A percentile compares a stretch with the other conserved stretches of the same genome.
Conservation (phyloP, 2,888 invertebrate genomes). For the Smittia aterrima region DNA sequence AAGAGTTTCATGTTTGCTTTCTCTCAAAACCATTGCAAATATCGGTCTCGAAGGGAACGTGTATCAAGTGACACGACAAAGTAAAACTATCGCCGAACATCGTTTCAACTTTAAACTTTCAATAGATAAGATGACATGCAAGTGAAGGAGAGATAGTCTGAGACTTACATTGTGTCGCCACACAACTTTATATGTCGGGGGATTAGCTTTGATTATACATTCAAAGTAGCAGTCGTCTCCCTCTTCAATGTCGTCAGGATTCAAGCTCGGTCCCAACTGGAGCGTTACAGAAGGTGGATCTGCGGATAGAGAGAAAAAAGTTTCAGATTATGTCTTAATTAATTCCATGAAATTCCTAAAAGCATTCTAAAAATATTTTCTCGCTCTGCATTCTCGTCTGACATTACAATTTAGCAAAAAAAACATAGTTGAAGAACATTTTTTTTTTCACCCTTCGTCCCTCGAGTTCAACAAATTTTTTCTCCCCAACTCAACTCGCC, state of each 20-base stretch:
- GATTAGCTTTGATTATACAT: constrained; percentile 75
- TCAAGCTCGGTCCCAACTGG: constrained; percentile 70
- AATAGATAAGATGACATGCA: neutral
- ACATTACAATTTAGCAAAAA: too few species aligned
- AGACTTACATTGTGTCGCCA: constrained; percentile 78
- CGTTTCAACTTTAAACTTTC: neutral
- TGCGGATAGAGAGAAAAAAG: constrained; percentile 54
- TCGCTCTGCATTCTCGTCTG: too few species aligned
- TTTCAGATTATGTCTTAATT: constrained; percentile 43
- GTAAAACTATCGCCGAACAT: neutral
- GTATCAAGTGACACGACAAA: neutral
- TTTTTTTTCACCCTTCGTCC: too few species aligned
- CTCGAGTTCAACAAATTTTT: too few species aligned
- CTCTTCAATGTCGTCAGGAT: constrained; percentile 76
- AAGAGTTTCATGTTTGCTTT: neutral
- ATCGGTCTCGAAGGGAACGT: neutral
- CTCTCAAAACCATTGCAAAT: neutral
- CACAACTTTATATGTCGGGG: constrained; percentile 73
- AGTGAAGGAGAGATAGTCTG: neutral
- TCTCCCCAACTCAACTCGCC: neutral
- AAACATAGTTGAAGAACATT: too few species aligned
- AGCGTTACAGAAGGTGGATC: constrained; percentile 65
- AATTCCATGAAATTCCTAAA: too few species aligned
- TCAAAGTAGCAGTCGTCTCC: constrained; percentile 79
- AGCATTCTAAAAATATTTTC: too few species aligned